A percentile compares a stretch with the other conserved stretches of the same genome.
Evolutionary conservation across 2,797 vertebrate genomes (phyloP).

Genomic region (Holocentrus rufus): DNA sequence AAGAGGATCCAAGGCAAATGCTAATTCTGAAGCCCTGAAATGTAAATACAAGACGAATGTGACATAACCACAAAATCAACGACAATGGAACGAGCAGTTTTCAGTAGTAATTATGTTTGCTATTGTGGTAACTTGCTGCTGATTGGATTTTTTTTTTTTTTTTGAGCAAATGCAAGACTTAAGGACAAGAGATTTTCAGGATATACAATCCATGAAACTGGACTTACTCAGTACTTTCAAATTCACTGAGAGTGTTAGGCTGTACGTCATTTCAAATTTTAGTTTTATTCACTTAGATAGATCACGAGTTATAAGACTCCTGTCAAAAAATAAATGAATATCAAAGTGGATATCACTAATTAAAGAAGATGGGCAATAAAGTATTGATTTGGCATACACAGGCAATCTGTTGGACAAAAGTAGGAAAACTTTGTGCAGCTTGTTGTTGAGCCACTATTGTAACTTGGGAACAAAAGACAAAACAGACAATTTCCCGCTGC

Average conservation of each 20-base stretch:
- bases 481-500: neutral
- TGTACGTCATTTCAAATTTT: neutral
- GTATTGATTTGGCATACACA: neutral
- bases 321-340: too few relatives aligned
- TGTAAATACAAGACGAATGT: conserved; percentile 17
- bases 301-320: too few relatives aligned
- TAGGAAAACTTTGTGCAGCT: neutral
- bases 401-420: neutral
- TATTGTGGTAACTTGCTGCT: neutral
- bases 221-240: neutral
- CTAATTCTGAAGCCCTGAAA: conserved; percentile 93
- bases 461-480: neutral
- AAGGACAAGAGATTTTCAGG: too few relatives aligned
- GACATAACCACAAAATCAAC: neutral
- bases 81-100: neutral
- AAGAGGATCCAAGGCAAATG: conserved; percentile 89
- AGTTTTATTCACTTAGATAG: too few relatives aligned
- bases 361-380: neutral
- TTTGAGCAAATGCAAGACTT: neutral
- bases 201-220: neutral
- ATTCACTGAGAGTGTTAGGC: neutral
- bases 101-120: neutral
- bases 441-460: neutral
- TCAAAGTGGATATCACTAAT: neutral
- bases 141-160: too few relatives aligned